Conservation (phyloP, 2,113 vertebrate species). For the Peromyscus leucopus region DNA sequence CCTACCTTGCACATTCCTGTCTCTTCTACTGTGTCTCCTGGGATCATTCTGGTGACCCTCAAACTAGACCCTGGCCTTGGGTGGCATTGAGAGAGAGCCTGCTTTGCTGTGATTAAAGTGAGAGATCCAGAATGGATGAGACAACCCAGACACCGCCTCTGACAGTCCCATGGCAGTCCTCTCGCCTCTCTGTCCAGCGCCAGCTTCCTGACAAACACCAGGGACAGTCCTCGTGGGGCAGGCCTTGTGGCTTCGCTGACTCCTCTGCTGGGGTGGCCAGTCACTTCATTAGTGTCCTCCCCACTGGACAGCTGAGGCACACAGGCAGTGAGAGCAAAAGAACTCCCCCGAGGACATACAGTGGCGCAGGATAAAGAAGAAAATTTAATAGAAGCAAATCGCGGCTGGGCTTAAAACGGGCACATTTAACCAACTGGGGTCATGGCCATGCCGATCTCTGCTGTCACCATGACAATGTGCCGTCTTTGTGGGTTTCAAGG, state of each 20-base stretch:
- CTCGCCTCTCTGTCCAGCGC: too few species aligned
- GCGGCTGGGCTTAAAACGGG: neutral
- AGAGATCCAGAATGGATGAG: neutral
- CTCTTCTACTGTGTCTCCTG: neutral
- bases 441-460: neutral
- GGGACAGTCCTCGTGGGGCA: neutral
- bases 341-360: neutral
- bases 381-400: neutral
- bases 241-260: neutral
- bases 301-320: neutral
- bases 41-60: neutral
- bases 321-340: neutral
- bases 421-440: neutral
- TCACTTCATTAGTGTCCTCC: accelerated
- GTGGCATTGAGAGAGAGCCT: neutral
- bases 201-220: too few species aligned
- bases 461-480: neutral
- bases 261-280: neutral
- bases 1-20: neutral
- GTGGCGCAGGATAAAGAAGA: neutral
- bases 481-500: neutral
- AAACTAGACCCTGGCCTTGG: neutral
- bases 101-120: neutral
- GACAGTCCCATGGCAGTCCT: neutral
- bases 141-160: too few species aligned